phyloP scores from a whole-genome alignment of 2,888 invertebrate genomes.

The Sinhomidia bicolor region DNA sequence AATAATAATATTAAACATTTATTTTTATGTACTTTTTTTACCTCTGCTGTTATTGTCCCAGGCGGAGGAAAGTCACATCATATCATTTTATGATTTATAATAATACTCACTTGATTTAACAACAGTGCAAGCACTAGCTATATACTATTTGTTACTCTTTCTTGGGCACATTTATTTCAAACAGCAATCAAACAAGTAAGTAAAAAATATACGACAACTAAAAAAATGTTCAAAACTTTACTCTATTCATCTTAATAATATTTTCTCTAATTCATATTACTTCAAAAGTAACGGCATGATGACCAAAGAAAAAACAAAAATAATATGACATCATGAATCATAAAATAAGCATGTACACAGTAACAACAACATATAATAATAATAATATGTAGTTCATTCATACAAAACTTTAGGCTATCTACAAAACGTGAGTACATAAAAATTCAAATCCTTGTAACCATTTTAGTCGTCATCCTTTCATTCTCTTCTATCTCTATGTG shows the following conservation, averaged over 20 bases:
- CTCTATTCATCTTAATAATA: neutral
- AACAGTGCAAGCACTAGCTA: too few relatives aligned
- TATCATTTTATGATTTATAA: too few relatives aligned
- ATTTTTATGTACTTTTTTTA: too few relatives aligned
- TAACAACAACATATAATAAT: too few relatives aligned
- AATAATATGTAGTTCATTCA: too few relatives aligned
- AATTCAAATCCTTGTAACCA: neutral
- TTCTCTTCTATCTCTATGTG: neutral
- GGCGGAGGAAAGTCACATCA: too few relatives aligned
- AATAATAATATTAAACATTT: too few relatives aligned
- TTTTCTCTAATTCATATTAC: neutral
- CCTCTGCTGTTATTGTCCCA: too few relatives aligned
- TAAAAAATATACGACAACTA: constrained; percentile 12
- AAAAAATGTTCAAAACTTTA: neutral
- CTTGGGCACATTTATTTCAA: too few relatives aligned
- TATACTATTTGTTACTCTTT: too few relatives aligned
- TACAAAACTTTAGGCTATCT: too few relatives aligned
- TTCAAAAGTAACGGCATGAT: neutral
- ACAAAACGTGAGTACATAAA: neutral
- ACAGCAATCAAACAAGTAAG: neutral
- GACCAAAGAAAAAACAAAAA: neutral
- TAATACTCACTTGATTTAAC: too few relatives aligned
- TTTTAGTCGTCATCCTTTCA: neutral
- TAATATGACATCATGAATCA: neutral
- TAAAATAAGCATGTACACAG: neutral